A percentile compares a stretch with the other conserved stretches of the same genome.
These are phyloP conservation scores for Dynastes tityus DNA, from an alignment of 2,888 invertebrate species.

Conservation along the genomic window DNA sequence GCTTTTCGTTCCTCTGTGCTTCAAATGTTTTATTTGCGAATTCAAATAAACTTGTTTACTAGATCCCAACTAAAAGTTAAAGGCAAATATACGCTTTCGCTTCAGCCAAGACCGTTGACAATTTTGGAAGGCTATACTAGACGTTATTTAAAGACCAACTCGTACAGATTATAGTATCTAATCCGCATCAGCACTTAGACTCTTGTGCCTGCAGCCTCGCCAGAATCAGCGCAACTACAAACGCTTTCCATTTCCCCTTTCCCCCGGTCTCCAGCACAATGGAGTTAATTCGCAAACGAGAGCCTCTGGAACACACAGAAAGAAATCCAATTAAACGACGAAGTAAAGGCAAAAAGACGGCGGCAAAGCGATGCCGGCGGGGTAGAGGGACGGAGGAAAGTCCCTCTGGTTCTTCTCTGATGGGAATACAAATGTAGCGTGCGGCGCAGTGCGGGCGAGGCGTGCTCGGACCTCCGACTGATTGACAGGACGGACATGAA, in stretches of 20 bases:
- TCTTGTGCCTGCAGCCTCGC: not conserved
- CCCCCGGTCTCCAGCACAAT: slow-evolving; percentile 59
- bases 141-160: slow-evolving; percentile 14
- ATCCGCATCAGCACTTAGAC: not conserved
- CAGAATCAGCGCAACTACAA: slow-evolving; percentile 26
- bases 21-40: not conserved
- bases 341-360: slow-evolving; percentile 54
- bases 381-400: slow-evolving; percentile 2
- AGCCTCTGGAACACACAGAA: slow-evolving; percentile 65
- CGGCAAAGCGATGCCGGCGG: slow-evolving; percentile 32
- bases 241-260: slow-evolving; percentile 11
- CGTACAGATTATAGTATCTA: slow-evolving; percentile 15
- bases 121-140: slow-evolving; percentile 3
- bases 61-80: not conserved
- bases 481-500: slow-evolving; percentile 44
- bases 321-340: slow-evolving; percentile 70
- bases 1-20: too few relatives aligned
- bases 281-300: slow-evolving; percentile 68
- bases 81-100: not conserved
- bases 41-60: not conserved
- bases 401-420: slow-evolving; percentile 47
- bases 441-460: slow-evolving; percentile 49
- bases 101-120: not conserved
- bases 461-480: slow-evolving; percentile 46
- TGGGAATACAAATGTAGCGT: slow-evolving; percentile 57